Percentiles rank a stretch among this genome's conserved stretches.
phyloP scores from a whole-genome alignment of 2,797 vertebrate genomes.

The Heliangelus exortis region DNA sequence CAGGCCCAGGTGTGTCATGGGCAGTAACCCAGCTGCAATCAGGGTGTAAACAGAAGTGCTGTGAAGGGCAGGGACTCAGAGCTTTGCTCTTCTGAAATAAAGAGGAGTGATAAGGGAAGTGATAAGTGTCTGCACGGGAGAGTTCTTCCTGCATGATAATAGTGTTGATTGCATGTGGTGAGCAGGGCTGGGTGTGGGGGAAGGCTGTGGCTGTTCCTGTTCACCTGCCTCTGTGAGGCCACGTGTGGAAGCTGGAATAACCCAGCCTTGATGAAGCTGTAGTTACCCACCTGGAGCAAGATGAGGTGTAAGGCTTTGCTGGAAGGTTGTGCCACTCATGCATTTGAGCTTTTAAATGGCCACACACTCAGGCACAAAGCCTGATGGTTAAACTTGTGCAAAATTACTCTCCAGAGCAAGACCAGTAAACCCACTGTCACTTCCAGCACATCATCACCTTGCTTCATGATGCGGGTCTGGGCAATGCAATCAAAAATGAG shows the following conservation, averaged over 20 bases:
- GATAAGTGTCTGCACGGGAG: background rate
- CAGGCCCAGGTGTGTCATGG: background rate
- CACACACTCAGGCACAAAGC: accelerated
- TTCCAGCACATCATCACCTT: background rate
- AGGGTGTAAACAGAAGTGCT: background rate
- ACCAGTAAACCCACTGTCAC: background rate
- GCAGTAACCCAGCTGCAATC: background rate
- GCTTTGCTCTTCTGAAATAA: background rate
- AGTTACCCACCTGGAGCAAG: accelerated
- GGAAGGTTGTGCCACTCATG: background rate
- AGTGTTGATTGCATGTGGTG: background rate
- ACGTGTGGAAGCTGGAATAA: background rate
- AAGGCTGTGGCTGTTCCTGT: background rate
- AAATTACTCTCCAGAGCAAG: background rate
- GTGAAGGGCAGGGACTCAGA: background rate
- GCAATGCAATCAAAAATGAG: background rate
- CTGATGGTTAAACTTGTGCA: background rate
- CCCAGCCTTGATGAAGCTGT: background rate
- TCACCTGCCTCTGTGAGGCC: background rate
- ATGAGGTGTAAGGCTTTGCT: background rate
- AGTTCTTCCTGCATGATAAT: background rate
- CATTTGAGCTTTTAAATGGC: background rate
- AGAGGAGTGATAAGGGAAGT: background rate
- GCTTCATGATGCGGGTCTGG: background rate
- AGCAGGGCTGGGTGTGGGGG: background rate